These are phyloP conservation scores for Melopsittacus undulatus DNA, from an alignment of 2,797 vertebrate genomes.

Conservation along the genomic window DNA sequence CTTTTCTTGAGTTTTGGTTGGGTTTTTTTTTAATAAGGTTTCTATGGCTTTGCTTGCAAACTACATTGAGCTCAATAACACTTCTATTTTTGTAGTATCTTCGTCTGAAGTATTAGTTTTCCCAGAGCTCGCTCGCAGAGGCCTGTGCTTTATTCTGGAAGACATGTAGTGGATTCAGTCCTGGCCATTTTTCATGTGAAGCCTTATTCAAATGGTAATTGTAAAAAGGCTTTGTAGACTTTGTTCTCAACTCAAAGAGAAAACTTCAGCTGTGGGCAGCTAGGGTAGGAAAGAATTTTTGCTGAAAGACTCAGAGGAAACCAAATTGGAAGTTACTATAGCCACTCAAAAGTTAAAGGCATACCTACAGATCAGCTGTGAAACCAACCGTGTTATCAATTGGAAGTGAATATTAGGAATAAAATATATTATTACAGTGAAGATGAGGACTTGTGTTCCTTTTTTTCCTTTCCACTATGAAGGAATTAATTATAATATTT, in stretches of 20 bases:
- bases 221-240: constrained; percentile 57
- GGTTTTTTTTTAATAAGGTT: neutral
- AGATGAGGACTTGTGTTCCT: neutral
- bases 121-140: constrained; percentile 25
- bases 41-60: constrained; percentile 34
- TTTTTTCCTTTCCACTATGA: neutral
- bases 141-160: constrained; percentile 29
- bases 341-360: constrained; percentile 25
- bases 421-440: neutral
- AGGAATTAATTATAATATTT: neutral
- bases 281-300: constrained; percentile 40
- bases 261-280: constrained; percentile 41
- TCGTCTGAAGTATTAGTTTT: constrained; percentile 40
- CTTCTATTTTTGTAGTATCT: constrained; percentile 30
- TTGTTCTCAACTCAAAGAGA: constrained; percentile 66
- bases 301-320: constrained; percentile 36
- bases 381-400: neutral
- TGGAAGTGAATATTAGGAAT: neutral
- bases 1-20: neutral
- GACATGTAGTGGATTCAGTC: constrained; percentile 42
- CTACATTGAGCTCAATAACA: constrained; percentile 23
- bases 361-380: neutral
- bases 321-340: constrained; percentile 37
- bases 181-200: constrained; percentile 62
- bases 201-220: constrained; percentile 69